These are phyloP conservation scores for Salminus brasiliensis DNA, from an alignment of 2,113 vertebrate species.

Conservation along the genomic window DNA sequence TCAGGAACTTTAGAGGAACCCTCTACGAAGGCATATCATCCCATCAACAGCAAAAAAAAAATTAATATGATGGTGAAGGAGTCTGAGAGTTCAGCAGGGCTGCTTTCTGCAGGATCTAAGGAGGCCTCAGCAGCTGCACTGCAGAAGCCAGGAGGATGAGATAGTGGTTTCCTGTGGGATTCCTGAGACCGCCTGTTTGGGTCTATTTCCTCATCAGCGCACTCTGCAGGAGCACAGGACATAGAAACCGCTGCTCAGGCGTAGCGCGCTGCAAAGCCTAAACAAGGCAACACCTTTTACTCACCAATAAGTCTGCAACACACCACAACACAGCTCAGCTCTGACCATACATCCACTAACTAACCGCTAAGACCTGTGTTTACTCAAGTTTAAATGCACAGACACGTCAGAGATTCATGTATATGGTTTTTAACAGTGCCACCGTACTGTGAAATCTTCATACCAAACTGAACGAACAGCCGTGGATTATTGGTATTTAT, in stretches of 20 bases:
- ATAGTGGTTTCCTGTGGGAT: slow-evolving; percentile 43
- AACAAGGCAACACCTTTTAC: not conserved
- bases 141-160: slow-evolving; percentile 22
- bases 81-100: not conserved
- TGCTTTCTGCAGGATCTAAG: not conserved
- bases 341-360: too few species aligned
- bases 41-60: too few species aligned
- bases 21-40: too few species aligned
- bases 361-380: too few species aligned
- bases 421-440: too few species aligned
- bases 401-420: too few species aligned
- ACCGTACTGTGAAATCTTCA: too few species aligned
- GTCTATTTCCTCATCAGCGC: slow-evolving; percentile 2
- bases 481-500: too few species aligned
- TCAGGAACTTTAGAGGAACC: too few species aligned
- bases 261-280: not conserved
- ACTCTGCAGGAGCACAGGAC: slow-evolving; percentile 7
- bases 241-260: slow-evolving; percentile 8
- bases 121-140: not conserved
- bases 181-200: slow-evolving; percentile 1
- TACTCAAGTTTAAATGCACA: too few species aligned
- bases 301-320: not conserved
- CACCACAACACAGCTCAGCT: not conserved
- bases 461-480: too few species aligned
- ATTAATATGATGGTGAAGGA: too few species aligned